These are phyloP conservation scores for Clavelina lepadiformis DNA, from an alignment of 23 tunicate species.

Conservation along the genomic window DNA sequence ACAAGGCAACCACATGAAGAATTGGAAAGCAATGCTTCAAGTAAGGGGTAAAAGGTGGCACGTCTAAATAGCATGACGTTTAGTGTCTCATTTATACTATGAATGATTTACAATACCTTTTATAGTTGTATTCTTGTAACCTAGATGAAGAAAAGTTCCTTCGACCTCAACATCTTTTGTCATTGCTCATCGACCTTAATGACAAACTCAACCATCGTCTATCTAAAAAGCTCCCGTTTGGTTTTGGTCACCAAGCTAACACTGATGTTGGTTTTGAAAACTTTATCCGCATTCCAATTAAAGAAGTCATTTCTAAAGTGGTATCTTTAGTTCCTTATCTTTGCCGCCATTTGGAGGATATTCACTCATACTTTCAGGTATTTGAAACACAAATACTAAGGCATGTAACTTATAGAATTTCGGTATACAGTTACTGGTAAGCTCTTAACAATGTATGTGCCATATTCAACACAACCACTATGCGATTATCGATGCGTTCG, in stretches of 20 bases:
- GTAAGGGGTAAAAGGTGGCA: background rate
- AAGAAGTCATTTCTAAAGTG: conserved; percentile 4
- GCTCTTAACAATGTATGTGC: too few species aligned
- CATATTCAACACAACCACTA: background rate
- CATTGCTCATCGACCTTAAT: conserved; percentile 42
- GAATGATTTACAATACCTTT: background rate
- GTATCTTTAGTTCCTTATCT: conserved; percentile 32
- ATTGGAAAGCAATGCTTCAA: background rate
- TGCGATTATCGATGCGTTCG: background rate
- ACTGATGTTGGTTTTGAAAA: conserved; percentile 55
- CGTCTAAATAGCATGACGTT: too few species aligned
- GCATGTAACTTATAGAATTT: too few species aligned
- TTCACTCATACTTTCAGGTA: conserved; percentile 25
- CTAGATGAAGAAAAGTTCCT: conserved; percentile 15
- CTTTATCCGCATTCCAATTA: conserved; percentile 25
- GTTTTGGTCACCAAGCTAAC: conserved; percentile 26
- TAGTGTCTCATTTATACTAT: too few species aligned
- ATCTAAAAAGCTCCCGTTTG: conserved; percentile 6
- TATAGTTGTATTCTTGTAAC: background rate
- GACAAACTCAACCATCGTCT: conserved; percentile 48
- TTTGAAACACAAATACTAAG: too few species aligned
- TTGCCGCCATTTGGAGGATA: conserved; percentile 41
- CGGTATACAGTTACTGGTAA: too few species aligned
- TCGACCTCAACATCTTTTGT: conserved; percentile 37
- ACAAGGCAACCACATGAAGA: background rate